These are phyloP conservation scores for Pipra filicauda DNA, from an alignment of 2,113 vertebrate species.

Conservation along the genomic window DNA sequence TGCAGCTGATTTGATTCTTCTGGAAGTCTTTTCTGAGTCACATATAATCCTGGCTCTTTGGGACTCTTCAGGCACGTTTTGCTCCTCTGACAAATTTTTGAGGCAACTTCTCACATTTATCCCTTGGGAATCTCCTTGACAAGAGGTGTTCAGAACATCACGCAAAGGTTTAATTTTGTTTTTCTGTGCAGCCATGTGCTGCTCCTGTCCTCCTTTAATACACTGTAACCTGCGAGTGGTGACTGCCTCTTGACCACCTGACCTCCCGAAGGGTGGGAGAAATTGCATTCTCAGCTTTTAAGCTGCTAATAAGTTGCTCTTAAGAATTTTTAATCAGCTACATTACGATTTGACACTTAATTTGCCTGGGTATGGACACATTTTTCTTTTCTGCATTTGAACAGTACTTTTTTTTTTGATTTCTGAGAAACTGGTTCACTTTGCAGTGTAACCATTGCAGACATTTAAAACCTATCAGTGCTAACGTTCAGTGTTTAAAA, in stretches of 20 bases:
- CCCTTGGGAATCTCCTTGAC: not conserved
- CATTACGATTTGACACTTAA: not conserved
- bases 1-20: not conserved
- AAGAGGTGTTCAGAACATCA: rapidly evolving
- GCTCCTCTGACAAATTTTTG: not conserved
- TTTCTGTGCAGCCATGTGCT: not conserved
- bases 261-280: not conserved
- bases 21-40: not conserved
- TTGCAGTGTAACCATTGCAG: not conserved
- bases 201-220: not conserved
- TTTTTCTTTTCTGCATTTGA: not conserved
- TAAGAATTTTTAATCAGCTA: not conserved
- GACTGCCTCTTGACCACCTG: not conserved
- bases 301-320: not conserved
- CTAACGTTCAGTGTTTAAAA: not conserved
- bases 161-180: not conserved
- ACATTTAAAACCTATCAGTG: not conserved
- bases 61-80: not conserved
- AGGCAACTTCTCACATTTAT: not conserved
- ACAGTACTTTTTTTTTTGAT: not conserved
- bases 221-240: not conserved
- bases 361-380: not conserved
- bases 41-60: not conserved
- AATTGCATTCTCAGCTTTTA: not conserved
- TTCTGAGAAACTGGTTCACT: not conserved